Evolutionary conservation across 2,888 invertebrate genomes (phyloP), one percentile per base, ranked within the genome.

Genomic region (Drosophila rellima): DNA sequence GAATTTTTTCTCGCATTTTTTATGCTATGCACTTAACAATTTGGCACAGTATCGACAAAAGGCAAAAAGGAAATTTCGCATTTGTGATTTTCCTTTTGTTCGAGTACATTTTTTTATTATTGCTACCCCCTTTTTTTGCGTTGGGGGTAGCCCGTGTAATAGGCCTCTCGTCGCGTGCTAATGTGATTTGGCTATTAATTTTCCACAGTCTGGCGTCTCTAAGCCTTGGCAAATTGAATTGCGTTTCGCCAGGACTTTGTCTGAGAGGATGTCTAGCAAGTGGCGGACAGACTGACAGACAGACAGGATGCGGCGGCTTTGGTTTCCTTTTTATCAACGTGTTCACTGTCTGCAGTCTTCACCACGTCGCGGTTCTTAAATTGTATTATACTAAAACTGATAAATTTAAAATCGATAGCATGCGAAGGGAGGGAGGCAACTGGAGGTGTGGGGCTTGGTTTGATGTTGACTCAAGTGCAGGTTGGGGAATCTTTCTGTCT

Each of bases 151-250:
- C 44, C 65, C 72, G 73, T 66, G 66, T 64, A 75, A 75, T 69
- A 67, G 62, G 76, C 73, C 70, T 35, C 48, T 56, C 74, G 65
- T 68, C 73, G 75, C 72, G 78, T 71, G 68, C 78, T 76, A 80
- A 80, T 80, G 75, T 71, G 64, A 80, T 78, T 80, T 78, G 78
- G 73, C 80, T 72, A 75, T 81, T 80, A 74, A 73, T 80, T 80
- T 80, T 71, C 62, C 60, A 63, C 63, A 68, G 72, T 59, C 71
- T 61, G 67, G 63, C 62, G 62, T 70, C 54, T 71, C 72, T 79
- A 70, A 74, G 80, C 70, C 69, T 50, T 57, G 65, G 61, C 67
- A 80, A 80, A 80, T 80, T 79, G 80, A 80, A 80, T 80, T 79
- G 77, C 65, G 71, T 74, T 76, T 66, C 72, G 70, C 61, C 44